Conservation (phyloP, 1,140 invertebrate genomes). For the Macrostomum lignano region DNA sequence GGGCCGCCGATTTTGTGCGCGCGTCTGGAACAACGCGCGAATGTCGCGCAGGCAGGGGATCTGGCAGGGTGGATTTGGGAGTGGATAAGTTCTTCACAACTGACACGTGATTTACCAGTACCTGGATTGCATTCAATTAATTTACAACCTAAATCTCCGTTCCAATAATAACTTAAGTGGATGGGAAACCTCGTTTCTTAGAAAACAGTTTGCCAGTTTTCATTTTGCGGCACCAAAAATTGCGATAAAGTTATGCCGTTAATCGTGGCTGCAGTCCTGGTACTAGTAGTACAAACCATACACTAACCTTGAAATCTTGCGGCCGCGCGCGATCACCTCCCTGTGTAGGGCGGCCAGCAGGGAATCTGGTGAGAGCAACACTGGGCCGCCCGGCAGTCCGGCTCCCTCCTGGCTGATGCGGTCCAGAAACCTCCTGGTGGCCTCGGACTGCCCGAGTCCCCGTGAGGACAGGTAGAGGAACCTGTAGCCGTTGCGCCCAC, state of each 20-base stretch:
- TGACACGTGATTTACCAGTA: too few relatives aligned
- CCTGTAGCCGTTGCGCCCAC: constrained; percentile 60
- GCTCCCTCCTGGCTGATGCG: constrained; percentile 63
- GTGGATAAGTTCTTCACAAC: too few relatives aligned
- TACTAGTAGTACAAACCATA: too few relatives aligned
- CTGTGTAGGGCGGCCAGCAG: constrained; percentile 81
- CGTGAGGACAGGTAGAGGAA: constrained; percentile 57
- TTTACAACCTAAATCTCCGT: too few relatives aligned
- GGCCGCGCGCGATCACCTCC: constrained; percentile 97
- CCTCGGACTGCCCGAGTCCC: constrained; percentile 59
- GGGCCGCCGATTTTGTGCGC: constrained; percentile 43
- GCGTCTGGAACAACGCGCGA: constrained; percentile 65
- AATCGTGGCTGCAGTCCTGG: too few relatives aligned
- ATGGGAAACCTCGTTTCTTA: too few relatives aligned
- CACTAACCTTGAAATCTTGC: constrained; percentile 95
- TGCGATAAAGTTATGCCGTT: too few relatives aligned
- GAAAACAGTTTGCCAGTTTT: too few relatives aligned
- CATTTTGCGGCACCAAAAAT: too few relatives aligned
- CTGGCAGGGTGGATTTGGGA: too few relatives aligned
- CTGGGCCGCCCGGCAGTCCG: constrained; percentile 69
- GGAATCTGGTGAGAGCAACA: constrained; percentile 82
- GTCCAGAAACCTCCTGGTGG: constrained; percentile 74
- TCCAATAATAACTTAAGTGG: too few relatives aligned
- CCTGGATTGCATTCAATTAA: too few relatives aligned
- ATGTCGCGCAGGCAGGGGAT: constrained; percentile 87